Percentiles rank a stretch among this genome's conserved stretches.
phyloP scores from a whole-genome alignment of 2,113 vertebrate genomes.

The Tor tambroides region DNA sequence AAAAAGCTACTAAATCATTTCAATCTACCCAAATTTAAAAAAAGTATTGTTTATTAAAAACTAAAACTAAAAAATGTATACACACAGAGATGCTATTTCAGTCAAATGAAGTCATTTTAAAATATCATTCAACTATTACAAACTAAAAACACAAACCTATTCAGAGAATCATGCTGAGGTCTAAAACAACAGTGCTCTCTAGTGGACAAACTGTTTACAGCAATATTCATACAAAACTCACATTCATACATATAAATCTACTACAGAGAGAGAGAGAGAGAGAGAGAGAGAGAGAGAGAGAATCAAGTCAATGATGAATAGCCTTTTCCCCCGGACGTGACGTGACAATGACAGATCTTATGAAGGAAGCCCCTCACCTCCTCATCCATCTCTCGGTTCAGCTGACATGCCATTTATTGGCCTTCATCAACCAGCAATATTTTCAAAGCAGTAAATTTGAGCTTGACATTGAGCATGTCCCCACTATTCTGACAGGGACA shows the following conservation, averaged over 20 bases:
- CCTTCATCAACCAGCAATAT: conserved; percentile 27
- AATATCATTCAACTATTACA: too few relatives aligned
- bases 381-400: conserved; percentile 30
- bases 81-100: too few relatives aligned
- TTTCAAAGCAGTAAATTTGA: conserved; percentile 16
- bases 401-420: conserved; percentile 30
- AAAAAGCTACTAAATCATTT: too few relatives aligned
- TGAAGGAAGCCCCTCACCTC: not conserved
- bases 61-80: too few relatives aligned
- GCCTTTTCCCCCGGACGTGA: not conserved
- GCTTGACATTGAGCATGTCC: conserved; percentile 19
- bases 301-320: conserved; percentile 8
- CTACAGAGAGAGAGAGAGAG: too few relatives aligned
- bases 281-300: not conserved
- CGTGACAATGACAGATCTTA: not conserved
- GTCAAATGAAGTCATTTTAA: too few relatives aligned
- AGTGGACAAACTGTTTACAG: not conserved
- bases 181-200: conserved; percentile 52
- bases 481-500: conserved; percentile 12
- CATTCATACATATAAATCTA: too few relatives aligned
- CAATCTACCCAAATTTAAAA: too few relatives aligned
- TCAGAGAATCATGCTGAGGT: not conserved
- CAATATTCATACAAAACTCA: not conserved
- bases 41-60: too few relatives aligned
- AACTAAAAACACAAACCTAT: too few relatives aligned